Percentiles rank a stretch among this genome's conserved stretches.
Conservation (phyloP, 2,113 vertebrate species). For the Carassius carassius region DNA sequence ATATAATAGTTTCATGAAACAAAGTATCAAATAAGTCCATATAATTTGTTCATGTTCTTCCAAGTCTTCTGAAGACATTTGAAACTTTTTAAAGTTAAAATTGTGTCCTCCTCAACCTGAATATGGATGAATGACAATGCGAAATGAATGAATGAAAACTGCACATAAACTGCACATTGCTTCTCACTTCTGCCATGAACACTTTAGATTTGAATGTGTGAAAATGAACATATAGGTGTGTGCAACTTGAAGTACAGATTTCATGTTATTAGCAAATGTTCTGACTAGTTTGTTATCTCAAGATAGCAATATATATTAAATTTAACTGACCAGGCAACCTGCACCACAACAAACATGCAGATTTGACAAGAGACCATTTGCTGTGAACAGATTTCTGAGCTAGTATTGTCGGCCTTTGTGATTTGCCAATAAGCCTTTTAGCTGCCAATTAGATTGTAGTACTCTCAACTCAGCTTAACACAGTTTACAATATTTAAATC, state of each 20-base stretch:
- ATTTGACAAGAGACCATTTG: constrained; percentile 2
- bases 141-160: neutral
- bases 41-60: too few species aligned
- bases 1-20: neutral
- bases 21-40: neutral
- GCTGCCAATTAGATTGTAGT: neutral
- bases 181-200: neutral
- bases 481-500: neutral
- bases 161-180: neutral
- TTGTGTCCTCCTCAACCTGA: neutral
- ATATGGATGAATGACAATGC: neutral
- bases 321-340: neutral
- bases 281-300: neutral
- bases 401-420: constrained; percentile 1
- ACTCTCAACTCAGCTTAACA: neutral
- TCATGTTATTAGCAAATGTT: neutral
- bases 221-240: neutral
- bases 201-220: neutral
- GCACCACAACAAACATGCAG: neutral
- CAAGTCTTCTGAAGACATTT: neutral
- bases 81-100: neutral
- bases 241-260: neutral
- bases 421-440: constrained; percentile 12
- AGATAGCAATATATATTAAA: neutral
- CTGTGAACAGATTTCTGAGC: neutral